Percentiles rank a stretch among this genome's conserved stretches.
These are phyloP conservation scores for Pemphredon lugubris DNA, from an alignment of 2,888 invertebrate species.

Conservation along the genomic window DNA sequence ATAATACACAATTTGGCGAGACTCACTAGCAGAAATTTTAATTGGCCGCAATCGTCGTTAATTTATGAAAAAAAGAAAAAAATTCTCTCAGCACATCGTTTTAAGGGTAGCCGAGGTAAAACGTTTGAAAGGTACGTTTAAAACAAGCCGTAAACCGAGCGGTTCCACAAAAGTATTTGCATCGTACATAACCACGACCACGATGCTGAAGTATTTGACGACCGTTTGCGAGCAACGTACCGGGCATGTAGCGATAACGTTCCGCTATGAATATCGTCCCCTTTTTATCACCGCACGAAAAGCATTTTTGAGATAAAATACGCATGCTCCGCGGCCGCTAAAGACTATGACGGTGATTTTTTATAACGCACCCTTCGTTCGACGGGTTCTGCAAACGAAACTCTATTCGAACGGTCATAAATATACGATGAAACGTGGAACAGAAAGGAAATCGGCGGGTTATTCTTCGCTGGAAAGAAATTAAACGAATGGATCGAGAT, in stretches of 20 bases:
- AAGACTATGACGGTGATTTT: slow-evolving; percentile 48
- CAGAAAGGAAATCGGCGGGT: not conserved
- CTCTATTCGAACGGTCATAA: not conserved
- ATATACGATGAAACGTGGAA: not conserved
- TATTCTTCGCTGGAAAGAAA: not conserved
- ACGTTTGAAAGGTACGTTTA: not conserved
- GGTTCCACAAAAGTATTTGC: slow-evolving; percentile 23
- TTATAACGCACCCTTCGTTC: slow-evolving; percentile 25
- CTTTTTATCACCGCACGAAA: slow-evolving; percentile 47
- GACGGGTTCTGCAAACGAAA: slow-evolving; percentile 1
- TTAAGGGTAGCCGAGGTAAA: not conserved
- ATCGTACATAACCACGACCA: slow-evolving; percentile 11
- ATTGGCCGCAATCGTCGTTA: too few species aligned
- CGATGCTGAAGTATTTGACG: slow-evolving; percentile 37
- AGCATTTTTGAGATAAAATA: slow-evolving; percentile 52
- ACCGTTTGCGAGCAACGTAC: slow-evolving; percentile 51
- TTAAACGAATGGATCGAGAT: slow-evolving; percentile 4
- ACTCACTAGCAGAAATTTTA: too few species aligned
- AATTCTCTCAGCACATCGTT: too few species aligned
- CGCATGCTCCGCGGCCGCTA: slow-evolving; percentile 26
- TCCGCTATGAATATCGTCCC: slow-evolving; percentile 31
- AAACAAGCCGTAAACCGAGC: not conserved
- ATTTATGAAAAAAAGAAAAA: not conserved
- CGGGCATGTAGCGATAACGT: slow-evolving; percentile 43
- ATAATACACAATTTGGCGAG: too few species aligned